Percentiles rank a stretch among this genome's conserved stretches.
Evolutionary conservation across 2,888 invertebrate species (phyloP).

Genomic region (Synergus itoensis): DNA sequence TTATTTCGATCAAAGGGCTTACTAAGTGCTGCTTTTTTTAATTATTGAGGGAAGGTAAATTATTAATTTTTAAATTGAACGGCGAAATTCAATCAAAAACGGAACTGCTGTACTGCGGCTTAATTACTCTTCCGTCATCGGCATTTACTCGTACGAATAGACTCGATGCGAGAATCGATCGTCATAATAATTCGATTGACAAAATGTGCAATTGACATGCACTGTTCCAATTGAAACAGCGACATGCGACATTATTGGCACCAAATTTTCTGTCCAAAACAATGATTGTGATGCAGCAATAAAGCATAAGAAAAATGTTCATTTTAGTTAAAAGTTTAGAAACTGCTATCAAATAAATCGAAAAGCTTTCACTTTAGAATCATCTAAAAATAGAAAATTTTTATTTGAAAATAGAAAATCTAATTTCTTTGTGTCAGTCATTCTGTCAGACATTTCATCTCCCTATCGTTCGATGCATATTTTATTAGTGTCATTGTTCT

Average conservation of each 20-base stretch:
- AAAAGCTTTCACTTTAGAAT: background rate
- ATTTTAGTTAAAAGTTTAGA: too few species aligned
- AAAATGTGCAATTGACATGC: slow-evolving; percentile 27
- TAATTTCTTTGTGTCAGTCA: background rate
- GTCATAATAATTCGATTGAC: slow-evolving; percentile 34
- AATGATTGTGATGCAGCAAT: background rate
- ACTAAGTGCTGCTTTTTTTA: background rate
- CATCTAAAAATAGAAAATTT: background rate
- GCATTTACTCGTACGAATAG: slow-evolving; percentile 18
- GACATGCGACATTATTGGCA: slow-evolving; percentile 21
- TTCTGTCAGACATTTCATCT: background rate
- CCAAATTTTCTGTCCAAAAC: background rate
- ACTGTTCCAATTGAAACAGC: slow-evolving; percentile 16
- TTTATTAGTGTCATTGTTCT: slow-evolving; percentile 23
- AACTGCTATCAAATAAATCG: background rate
- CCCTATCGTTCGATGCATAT: background rate
- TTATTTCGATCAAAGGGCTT: too few species aligned
- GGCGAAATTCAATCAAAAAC: background rate
- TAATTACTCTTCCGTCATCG: slow-evolving; percentile 19
- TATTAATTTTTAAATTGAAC: background rate
- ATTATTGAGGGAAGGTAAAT: background rate
- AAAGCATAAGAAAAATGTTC: background rate
- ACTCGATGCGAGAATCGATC: slow-evolving; percentile 30
- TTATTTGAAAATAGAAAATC: background rate
- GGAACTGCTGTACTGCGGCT: background rate